Evolutionary conservation across 2,797 vertebrate genomes (phyloP).

Genomic region (Alca torda): DNA sequence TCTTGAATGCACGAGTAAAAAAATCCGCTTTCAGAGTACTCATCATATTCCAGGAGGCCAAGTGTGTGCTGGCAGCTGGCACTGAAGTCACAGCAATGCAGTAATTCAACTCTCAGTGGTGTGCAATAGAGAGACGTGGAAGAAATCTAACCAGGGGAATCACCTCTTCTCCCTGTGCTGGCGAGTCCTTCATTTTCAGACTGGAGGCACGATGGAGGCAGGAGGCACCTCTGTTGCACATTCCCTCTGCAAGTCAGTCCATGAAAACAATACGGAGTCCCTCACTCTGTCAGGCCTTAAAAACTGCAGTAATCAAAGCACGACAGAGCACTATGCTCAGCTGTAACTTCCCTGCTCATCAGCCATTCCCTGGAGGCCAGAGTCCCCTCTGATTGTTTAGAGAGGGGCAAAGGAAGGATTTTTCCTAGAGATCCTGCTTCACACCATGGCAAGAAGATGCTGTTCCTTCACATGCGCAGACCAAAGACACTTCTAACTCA

Average conservation of each 20-base stretch:
- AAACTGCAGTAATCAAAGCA: not conserved
- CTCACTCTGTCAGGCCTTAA: not conserved
- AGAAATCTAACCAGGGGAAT: not conserved
- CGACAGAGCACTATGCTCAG: not conserved
- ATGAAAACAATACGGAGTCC: not conserved
- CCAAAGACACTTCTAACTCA: not conserved
- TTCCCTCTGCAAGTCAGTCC: not conserved
- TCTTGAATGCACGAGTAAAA: not conserved
- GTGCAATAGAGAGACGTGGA: fast-evolving
- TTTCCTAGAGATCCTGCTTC: not conserved
- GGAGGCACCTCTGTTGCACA: not conserved
- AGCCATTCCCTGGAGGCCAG: not conserved
- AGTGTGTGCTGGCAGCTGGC: not conserved
- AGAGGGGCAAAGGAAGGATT: not conserved
- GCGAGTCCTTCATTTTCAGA: not conserved
- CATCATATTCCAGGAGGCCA: not conserved
- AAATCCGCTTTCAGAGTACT: not conserved
- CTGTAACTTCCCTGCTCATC: not conserved
- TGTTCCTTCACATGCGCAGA: not conserved
- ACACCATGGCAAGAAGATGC: not conserved
- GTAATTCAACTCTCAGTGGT: not conserved
- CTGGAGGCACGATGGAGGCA: not conserved
- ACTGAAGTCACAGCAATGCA: not conserved
- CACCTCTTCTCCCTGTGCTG: not conserved
- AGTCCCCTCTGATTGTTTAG: not conserved